Conservation (phyloP, 2,113 vertebrate genomes). For the Peromyscus californicus region DNA sequence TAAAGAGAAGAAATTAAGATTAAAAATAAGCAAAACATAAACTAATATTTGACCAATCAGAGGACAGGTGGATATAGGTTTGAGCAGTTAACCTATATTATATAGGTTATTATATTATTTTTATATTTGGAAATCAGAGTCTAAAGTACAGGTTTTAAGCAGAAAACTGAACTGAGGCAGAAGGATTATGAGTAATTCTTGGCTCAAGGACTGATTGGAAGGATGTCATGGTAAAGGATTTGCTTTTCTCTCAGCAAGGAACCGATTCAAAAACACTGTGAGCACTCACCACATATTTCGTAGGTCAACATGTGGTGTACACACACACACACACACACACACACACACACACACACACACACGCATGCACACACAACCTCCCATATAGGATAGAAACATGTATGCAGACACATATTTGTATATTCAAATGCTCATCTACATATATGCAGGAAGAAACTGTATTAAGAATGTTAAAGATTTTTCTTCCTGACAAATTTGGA, state of each 20-base stretch:
- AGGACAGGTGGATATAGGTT: background rate
- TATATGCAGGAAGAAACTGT: background rate
- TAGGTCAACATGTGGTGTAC: background rate
- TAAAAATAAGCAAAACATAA: conserved; percentile 28
- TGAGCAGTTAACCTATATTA: background rate
- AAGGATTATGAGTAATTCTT: background rate
- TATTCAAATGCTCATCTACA: background rate
- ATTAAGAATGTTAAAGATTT: conserved; percentile 1
- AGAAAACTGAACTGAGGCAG: background rate
- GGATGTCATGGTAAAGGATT: background rate
- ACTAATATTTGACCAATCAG: conserved; percentile 25
- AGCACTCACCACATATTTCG: background rate
- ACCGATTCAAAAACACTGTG: background rate
- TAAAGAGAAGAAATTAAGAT: conserved; percentile 48
- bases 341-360: background rate
- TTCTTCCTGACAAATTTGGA: background rate
- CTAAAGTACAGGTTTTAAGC: conserved; percentile 9
- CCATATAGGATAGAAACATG: too few species aligned
- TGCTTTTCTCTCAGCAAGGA: background rate
- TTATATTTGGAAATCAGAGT: background rate
- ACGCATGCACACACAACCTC: background rate
- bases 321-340: background rate
- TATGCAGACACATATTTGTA: background rate
- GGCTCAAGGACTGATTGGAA: background rate
- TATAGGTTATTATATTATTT: too few species aligned